Evolutionary conservation across 2,113 vertebrate genomes (phyloP).

Genomic region (Bubo blakistoni): DNA sequence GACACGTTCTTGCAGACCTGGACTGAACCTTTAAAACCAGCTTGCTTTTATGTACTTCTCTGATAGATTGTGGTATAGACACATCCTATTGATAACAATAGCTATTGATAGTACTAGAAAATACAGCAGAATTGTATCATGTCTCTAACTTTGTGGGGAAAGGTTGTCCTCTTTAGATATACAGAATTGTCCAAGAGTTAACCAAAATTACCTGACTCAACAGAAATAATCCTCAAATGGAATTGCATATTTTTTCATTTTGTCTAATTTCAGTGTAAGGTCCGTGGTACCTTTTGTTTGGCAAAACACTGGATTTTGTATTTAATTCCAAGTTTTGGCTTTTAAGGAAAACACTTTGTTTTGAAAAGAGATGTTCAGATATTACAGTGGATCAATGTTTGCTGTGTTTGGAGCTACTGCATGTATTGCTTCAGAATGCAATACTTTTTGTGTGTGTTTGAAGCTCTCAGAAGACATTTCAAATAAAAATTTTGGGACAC

Average conservation of each 20-base stretch:
- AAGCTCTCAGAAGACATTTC: background rate
- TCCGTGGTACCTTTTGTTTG: background rate
- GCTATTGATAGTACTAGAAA: background rate
- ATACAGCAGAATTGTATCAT: background rate
- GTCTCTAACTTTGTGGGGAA: background rate
- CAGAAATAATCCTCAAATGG: background rate
- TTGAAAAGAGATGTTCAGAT: background rate
- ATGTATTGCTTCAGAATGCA: background rate
- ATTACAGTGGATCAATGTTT: background rate
- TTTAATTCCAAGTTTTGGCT: background rate
- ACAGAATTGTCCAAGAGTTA: background rate
- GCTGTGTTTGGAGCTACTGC: background rate
- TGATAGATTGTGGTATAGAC: background rate
- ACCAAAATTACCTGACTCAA: accelerated
- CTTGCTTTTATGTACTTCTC: background rate
- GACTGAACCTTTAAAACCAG: background rate
- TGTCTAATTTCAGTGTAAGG: background rate
- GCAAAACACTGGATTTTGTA: background rate
- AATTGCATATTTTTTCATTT: background rate
- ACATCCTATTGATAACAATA: background rate
- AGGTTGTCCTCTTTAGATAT: background rate
- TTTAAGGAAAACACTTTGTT: background rate
- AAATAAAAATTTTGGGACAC: background rate
- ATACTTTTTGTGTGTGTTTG: background rate
- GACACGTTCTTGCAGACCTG: background rate